A percentile compares a stretch with the other conserved stretches of the same genome.
Conservation (phyloP, 2,888 invertebrate genomes). For the Seira musarum region DNA sequence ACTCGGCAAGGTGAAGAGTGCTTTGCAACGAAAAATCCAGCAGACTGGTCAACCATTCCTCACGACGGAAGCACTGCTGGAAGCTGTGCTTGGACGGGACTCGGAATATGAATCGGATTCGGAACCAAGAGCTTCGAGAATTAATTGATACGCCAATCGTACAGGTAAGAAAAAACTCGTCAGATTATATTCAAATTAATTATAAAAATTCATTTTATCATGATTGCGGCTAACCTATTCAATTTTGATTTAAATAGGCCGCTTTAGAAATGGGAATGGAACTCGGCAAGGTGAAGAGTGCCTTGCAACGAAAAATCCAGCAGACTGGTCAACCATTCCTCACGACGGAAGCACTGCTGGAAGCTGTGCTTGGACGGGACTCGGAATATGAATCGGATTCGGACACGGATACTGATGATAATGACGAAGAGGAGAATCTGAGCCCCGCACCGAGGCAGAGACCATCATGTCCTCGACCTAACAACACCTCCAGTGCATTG, state of each 20-base stretch:
- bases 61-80: conserved; percentile 81
- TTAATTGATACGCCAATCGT: conserved; percentile 63
- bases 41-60: conserved; percentile 78
- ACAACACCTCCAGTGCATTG: background rate
- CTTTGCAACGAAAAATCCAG: conserved; percentile 76
- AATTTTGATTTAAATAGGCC: conserved; percentile 69
- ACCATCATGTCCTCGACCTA: conserved; percentile 32
- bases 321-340: conserved; percentile 78
- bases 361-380: conserved; percentile 77
- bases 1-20: conserved; percentile 76
- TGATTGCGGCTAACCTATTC: no score
- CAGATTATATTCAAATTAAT: no score
- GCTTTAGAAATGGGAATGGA: conserved; percentile 79
- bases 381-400: conserved; percentile 62
- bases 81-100: conserved; percentile 77
- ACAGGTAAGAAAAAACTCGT: no score
- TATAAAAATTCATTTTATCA: no score
- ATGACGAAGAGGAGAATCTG: conserved; percentile 54
- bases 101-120: background rate
- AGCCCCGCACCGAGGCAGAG: conserved; percentile 47
- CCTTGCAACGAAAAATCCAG: conserved; percentile 76
- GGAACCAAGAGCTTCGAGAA: conserved; percentile 61
- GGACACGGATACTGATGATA: conserved; percentile 59
- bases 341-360: conserved; percentile 81
- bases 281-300: conserved; percentile 76